Percentiles rank a stretch among this genome's conserved stretches.
Evolutionary conservation across 2,888 invertebrate genomes (phyloP).

Genomic region (Rhingia campestris): DNA sequence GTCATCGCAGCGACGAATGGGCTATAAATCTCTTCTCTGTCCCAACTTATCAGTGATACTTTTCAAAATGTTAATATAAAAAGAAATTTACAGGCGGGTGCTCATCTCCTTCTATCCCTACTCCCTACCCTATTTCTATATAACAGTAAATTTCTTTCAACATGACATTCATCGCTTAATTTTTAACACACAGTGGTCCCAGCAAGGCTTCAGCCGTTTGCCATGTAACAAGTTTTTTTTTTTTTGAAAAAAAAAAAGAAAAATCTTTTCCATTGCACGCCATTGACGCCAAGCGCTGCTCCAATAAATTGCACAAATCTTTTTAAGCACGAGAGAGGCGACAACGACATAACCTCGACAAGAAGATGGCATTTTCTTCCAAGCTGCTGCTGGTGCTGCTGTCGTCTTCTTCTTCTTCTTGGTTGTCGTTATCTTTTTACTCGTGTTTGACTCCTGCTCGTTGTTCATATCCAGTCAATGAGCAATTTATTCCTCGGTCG

Average conservation of each 20-base stretch:
- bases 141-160: constrained; percentile 65
- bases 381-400: too few relatives aligned
- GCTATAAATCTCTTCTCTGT: constrained; percentile 56
- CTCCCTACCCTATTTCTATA: too few relatives aligned
- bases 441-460: constrained; percentile 26
- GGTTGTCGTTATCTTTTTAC: constrained; percentile 9
- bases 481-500: constrained; percentile 63
- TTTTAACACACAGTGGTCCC: constrained; percentile 31
- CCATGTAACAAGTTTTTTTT: constrained; percentile 7
- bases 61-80: constrained; percentile 16
- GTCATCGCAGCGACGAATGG: constrained; percentile 34
- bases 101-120: background rate
- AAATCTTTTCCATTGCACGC: constrained; percentile 61
- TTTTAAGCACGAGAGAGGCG: constrained; percentile 21
- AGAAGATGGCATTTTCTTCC: constrained; percentile 51
- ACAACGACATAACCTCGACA: constrained; percentile 9
- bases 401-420: constrained; percentile 16
- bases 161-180: constrained; percentile 70
- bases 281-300: constrained; percentile 65
- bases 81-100: background rate
- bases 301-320: constrained; percentile 62
- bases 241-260: background rate
- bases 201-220: background rate
- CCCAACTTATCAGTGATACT: constrained; percentile 42
- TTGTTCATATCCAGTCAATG: constrained; percentile 49